phyloP scores from a whole-genome alignment of 2,797 vertebrate genomes.

The Lemur catta region DNA sequence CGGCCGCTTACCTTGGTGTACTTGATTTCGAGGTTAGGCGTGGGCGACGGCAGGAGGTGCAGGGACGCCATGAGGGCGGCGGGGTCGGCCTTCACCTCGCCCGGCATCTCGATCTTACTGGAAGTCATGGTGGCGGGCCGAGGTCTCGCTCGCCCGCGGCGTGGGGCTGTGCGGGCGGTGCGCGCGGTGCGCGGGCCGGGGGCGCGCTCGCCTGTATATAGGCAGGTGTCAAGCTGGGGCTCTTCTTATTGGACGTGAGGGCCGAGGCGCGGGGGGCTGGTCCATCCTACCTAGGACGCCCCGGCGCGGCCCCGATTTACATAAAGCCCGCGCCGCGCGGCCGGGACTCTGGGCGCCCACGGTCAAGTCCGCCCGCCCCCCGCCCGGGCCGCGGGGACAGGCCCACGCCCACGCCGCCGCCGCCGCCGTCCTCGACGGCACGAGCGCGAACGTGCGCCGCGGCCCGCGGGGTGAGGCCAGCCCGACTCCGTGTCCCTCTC shows the following conservation, averaged over 20 bases:
- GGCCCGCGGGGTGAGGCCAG: neutral
- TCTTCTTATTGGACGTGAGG: slow-evolving; percentile 93
- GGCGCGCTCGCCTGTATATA: slow-evolving; percentile 90
- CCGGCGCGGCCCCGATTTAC: slow-evolving; percentile 87
- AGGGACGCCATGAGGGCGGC: slow-evolving; percentile 97
- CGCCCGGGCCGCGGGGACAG: neutral
- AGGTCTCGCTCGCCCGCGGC: slow-evolving; percentile 31
- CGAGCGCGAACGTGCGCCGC: neutral
- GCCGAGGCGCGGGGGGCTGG: slow-evolving; percentile 89
- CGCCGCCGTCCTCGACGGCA: slow-evolving; percentile 28
- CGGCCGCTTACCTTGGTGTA: slow-evolving; percentile 92
- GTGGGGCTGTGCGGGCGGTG: slow-evolving; percentile 59
- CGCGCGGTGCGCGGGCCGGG: slow-evolving; percentile 27
- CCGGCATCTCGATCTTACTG: slow-evolving; percentile 95
- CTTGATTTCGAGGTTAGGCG: slow-evolving; percentile 96
- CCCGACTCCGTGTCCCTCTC: neutral
- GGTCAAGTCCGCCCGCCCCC: slow-evolving; percentile 32
- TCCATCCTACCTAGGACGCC: slow-evolving; percentile 89
- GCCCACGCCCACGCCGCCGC: neutral
- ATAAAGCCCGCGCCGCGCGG: slow-evolving; percentile 49
- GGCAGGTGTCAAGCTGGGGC: slow-evolving; percentile 95
- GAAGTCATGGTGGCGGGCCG: slow-evolving; percentile 91
- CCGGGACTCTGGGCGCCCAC: neutral
- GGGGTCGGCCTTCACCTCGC: slow-evolving; percentile 95
- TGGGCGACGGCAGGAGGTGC: slow-evolving; percentile 95